Evolutionary conservation across 1,140 invertebrate species (phyloP).

Genomic region (Aphelenchoides avenae): DNA sequence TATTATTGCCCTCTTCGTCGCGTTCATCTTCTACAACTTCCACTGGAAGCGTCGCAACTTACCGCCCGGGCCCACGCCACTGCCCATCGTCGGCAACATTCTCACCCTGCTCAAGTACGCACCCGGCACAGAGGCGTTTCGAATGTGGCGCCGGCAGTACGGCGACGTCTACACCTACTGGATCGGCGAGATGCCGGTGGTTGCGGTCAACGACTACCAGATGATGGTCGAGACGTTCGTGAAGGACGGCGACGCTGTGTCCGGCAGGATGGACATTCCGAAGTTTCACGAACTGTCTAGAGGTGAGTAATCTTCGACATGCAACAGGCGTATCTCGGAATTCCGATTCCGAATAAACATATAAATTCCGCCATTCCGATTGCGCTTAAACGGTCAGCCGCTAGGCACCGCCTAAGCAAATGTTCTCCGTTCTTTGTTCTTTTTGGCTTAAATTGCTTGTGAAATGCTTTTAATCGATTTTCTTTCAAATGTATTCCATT

Average conservation of each 20-base stretch:
- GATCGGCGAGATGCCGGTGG: slow-evolving; percentile 29
- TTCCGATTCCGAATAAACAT: not conserved
- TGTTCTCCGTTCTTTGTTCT: not conserved
- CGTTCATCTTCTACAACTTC: slow-evolving; percentile 32
- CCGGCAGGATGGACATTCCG: slow-evolving; percentile 25
- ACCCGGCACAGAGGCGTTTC: too few relatives aligned
- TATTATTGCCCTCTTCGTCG: slow-evolving; percentile 6
- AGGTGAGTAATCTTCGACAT: slow-evolving; percentile 9
- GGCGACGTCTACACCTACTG: slow-evolving; percentile 25
- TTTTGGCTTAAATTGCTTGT: not conserved
- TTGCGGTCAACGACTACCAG: slow-evolving; percentile 32
- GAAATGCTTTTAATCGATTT: slow-evolving; percentile 6
- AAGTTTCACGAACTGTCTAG: slow-evolving; percentile 28
- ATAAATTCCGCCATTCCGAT: too few relatives aligned
- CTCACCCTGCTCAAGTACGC: too few relatives aligned
- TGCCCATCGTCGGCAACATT: slow-evolving; percentile 31
- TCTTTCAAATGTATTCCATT: not conserved
- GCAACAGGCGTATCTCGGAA: not conserved
- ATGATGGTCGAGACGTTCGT: slow-evolving; percentile 37
- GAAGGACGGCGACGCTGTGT: slow-evolving; percentile 42
- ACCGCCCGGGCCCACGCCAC: slow-evolving; percentile 27
- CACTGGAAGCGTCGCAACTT: slow-evolving; percentile 27
- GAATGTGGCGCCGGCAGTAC: slow-evolving; percentile 19
- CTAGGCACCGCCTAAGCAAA: not conserved
- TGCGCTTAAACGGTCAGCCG: too few relatives aligned